Evolutionary conservation across 2,113 vertebrate genomes (phyloP).

Genomic region (Oncorhynchus nerka): DNA sequence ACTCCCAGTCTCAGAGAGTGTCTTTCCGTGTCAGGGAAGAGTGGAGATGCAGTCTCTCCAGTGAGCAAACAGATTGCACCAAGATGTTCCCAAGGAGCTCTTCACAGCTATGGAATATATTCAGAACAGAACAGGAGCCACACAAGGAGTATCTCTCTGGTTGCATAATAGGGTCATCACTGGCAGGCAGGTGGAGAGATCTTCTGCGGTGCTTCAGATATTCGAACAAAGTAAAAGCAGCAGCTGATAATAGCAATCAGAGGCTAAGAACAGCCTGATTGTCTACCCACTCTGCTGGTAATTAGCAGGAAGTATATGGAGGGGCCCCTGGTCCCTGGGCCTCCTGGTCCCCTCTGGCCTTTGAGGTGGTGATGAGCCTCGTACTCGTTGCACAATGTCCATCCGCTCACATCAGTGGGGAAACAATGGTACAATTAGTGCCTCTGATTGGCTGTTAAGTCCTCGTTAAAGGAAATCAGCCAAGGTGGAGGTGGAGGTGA

Average conservation of each 20-base stretch:
- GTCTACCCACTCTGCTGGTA: background rate
- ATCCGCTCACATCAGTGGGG: too few relatives aligned
- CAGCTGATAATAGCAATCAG: constrained; percentile 59
- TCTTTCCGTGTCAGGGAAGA: constrained; percentile 2
- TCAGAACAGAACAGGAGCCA: too few relatives aligned
- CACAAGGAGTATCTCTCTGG: background rate
- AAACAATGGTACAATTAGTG: too few relatives aligned
- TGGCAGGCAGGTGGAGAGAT: constrained; percentile 17
- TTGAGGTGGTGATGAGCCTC: too few relatives aligned
- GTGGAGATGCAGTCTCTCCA: background rate
- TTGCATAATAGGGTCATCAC: background rate
- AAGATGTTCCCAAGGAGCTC: constrained; percentile 13
- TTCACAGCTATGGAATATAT: background rate
- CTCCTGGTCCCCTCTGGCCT: background rate
- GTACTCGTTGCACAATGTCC: too few relatives aligned
- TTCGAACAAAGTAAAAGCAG: constrained; percentile 49
- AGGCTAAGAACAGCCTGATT: constrained; percentile 25
- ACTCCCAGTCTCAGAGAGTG: background rate
- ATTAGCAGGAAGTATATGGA: background rate
- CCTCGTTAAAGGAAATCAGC: too few relatives aligned
- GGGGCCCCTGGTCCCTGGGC: background rate
- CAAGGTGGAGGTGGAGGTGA: too few relatives aligned
- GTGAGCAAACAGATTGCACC: background rate
- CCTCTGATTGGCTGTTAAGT: too few relatives aligned
- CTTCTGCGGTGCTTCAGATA: constrained; percentile 26